Conservation (phyloP, 2,113 vertebrate species). For the Paraplagusia blochii region DNA sequence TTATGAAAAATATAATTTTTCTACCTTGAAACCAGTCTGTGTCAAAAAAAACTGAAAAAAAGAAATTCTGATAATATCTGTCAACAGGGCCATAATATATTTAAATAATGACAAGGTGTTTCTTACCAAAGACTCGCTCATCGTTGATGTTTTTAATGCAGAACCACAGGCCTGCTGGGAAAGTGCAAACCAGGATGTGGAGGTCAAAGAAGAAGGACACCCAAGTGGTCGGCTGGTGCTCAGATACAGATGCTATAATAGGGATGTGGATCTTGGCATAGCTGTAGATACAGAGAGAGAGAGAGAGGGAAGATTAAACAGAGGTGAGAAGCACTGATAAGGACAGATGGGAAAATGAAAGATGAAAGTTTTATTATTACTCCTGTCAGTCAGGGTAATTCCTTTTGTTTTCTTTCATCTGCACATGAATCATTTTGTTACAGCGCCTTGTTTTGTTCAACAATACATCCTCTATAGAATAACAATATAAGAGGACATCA, state of each 20-base stretch:
- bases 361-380: constrained; percentile 16
- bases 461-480: not conserved
- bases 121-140: constrained; percentile 93
- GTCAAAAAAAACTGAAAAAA: too few species aligned
- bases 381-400: constrained; percentile 13
- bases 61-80: too few species aligned
- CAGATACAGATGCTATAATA: constrained; percentile 98
- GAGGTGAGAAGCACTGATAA: too few species aligned
- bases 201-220: constrained; percentile 99
- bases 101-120: not conserved
- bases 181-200: constrained; percentile 98
- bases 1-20: too few species aligned
- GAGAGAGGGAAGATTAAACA: not conserved
- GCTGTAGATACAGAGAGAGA: constrained; percentile 63
- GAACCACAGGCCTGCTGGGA: constrained; percentile 98
- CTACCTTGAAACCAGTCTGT: too few species aligned
- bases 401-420: not conserved
- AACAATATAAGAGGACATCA: too few species aligned
- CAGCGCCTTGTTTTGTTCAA: not conserved
- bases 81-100: too few species aligned
- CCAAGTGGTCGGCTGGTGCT: constrained; percentile 98
- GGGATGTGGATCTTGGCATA: constrained; percentile 99
- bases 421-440: not conserved
- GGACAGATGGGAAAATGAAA: constrained; percentile 4
- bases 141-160: constrained; percentile 99